Base-by-base conservation (phyloP, 2,797 vertebrate genomes). In the Acanthornis magna region DNA sequence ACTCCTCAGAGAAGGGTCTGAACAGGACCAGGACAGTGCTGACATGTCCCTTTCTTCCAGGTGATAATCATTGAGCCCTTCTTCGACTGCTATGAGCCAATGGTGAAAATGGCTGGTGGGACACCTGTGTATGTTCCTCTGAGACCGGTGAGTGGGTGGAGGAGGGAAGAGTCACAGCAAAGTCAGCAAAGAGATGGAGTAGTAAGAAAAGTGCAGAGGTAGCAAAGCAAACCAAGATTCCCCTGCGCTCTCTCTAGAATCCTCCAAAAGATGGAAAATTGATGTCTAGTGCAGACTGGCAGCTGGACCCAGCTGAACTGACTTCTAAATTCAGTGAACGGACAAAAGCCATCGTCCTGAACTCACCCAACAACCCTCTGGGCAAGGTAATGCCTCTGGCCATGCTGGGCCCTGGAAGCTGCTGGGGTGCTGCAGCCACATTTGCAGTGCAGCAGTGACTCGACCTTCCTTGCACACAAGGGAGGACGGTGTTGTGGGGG, bases 21-120 rank as follows among this genome's bases (percentile, higher is more conserved):
- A 68, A 42, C 62, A 76, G 66, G 26, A 38, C n/a, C 60, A 54
- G n/a, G 71, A 88, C 18, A 18, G 13, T 29, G 16, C 30, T 87
- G 65, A 82, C 19, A 5, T 34, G 6, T 91, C 43, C 29, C 58
- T 71, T 66, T 86, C 54, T 91, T 92, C 42, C 95, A 99, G 99
- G 99, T 99, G 67, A 99, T 99, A 95, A 98, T 99, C 84, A 97
- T 99, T 7, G 99, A 99, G 87, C 99, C 99, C 2, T 99, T 98
- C 94, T 99, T 99, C 2, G 99, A 99, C 97, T 99, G 99, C 97
- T 99, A 99, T 32, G 98, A 99, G 88, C 97, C 98, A 0, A 99
- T 99, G 99, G 98, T 98, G 26, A 97, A 96, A 95, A 99, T 99
- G 99, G 98, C 98, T 7, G 98, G 99, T 53, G 99, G 99, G 63